Evolutionary conservation across 2,113 vertebrate species (phyloP).

Genomic region (Oreocharis arfaki): DNA sequence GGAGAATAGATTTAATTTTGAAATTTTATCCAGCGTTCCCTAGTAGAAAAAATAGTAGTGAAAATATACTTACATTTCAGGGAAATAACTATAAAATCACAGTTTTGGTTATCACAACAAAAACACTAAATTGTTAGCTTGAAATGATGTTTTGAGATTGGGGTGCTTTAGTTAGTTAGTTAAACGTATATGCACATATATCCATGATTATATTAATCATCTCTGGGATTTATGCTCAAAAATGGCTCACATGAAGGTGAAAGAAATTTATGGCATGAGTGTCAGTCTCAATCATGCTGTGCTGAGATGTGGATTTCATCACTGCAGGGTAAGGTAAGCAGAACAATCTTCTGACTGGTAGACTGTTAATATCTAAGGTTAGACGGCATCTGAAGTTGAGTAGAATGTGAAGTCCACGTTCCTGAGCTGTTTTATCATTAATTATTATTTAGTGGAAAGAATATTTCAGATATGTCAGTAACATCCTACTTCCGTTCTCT

Average conservation of each 20-base stretch:
- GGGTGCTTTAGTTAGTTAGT: background rate
- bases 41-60: background rate
- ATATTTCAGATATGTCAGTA: background rate
- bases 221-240: background rate
- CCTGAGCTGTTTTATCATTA: background rate
- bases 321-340: background rate
- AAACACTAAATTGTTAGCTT: background rate
- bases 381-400: background rate
- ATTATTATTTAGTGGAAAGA: background rate
- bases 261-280: background rate
- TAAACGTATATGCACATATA: background rate
- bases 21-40: background rate
- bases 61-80: background rate
- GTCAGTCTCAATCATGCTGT: background rate
- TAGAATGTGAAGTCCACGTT: background rate
- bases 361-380: background rate
- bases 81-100: background rate
- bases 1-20: background rate
- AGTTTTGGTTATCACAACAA: background rate
- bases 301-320: background rate
- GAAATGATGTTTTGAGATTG: background rate
- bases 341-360: background rate
- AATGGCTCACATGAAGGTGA: background rate
- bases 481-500: background rate
- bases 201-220: background rate